Evolutionary conservation across 2,113 vertebrate genomes (phyloP), one percentile per base, ranked within the genome.

Genomic region (Tupaia tana): DNA sequence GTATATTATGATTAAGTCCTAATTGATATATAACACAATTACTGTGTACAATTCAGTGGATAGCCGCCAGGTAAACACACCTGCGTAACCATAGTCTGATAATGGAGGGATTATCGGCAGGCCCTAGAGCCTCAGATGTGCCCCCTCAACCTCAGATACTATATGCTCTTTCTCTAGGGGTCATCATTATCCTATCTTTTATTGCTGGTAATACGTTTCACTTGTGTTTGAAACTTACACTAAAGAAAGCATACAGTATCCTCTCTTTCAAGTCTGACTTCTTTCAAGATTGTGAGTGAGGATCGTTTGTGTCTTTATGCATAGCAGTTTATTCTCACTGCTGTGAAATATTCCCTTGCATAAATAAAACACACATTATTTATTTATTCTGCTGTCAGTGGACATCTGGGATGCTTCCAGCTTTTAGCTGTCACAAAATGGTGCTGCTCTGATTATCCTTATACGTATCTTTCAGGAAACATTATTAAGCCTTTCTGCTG

Each of bases 151-250:
- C 15, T 75, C 29, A 59, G 67, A 77, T 15, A 14, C 63, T 67
- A 6, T 67, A 6, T 0, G 84, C 2, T 64, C 34, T 93, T 74
- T 85, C 54, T 52, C 34, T 31, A 25, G 27, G 91, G 34, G 27
- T 58, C 22, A 14, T 25, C 10, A 69, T 74, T 71, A 43, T 29
- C 31, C 4, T 80, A 54, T 56, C 83, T 73, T 79, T 20, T 59
- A 31, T 59, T 71, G 20, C 13, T 10, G 66, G 80, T 69, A 87
- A 18, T 79, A 82, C 25, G 4, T 63, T 73, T 70, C 78, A 16
- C 29, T 54, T 90, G 14, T 9, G 73, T 77, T 85, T 92, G 20
- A 96, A 86, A 43, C 88, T 90, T 78, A 8, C 81, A 58, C 59
- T 80, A 64, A 69, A 11, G 16, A 61, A 87, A 69, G 2, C 52